These are phyloP conservation scores for Phorcus lineatus DNA, from an alignment of 2,888 invertebrate genomes.

Conservation along the genomic window DNA sequence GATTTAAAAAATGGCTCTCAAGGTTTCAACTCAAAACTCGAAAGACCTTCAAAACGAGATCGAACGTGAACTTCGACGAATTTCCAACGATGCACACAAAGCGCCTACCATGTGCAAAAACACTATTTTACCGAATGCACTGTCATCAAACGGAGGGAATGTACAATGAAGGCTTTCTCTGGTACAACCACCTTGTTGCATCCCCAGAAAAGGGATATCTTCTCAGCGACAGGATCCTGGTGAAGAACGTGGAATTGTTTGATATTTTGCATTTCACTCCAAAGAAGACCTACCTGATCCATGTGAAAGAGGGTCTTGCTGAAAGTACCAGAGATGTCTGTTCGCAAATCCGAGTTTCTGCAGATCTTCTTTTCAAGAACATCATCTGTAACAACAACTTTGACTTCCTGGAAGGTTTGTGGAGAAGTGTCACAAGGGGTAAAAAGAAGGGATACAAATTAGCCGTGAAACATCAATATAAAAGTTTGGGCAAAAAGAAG, in stretches of 20 bases:
- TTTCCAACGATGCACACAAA: not conserved
- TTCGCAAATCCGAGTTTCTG: not conserved
- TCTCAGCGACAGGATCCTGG: not conserved
- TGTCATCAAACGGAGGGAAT: not conserved
- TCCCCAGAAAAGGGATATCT: not conserved
- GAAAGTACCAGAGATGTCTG: not conserved
- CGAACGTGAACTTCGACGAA: not conserved
- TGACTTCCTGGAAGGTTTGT: no score
- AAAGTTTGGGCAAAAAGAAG: no score
- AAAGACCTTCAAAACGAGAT: no score
- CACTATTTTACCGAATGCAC: not conserved
- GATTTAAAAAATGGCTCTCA: no score
- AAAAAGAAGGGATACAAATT: no score
- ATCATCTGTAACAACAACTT: no score
- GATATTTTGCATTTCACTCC: not conserved
- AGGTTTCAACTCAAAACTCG: no score
- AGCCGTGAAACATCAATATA: no score
- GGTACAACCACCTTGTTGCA: not conserved
- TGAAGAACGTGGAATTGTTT: not conserved
- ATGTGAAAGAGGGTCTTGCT: not conserved
- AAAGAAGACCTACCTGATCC: not conserved
- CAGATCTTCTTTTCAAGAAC: not conserved
- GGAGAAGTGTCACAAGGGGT: no score
- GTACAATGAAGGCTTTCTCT: not conserved
- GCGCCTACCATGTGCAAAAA: not conserved